phyloP scores from a whole-genome alignment of 2,888 invertebrate genomes.

The Pecten maximus region DNA sequence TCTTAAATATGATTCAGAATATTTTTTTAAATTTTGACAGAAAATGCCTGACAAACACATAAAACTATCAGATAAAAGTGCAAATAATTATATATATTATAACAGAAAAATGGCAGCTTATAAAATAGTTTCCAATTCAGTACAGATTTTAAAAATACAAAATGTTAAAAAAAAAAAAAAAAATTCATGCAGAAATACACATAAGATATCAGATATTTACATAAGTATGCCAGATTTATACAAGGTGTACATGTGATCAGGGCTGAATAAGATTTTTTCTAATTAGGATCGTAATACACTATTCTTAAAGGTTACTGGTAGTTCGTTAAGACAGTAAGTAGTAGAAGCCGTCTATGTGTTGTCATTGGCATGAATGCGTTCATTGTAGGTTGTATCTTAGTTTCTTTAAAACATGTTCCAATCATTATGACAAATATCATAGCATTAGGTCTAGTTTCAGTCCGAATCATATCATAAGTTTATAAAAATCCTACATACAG shows the following conservation, averaged over 20 bases:
- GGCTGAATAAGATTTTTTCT: background rate
- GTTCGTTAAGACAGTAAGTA: too few species aligned
- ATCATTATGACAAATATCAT: too few species aligned
- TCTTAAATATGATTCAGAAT: background rate
- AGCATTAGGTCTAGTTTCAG: too few species aligned
- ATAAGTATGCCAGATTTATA: background rate
- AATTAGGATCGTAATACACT: background rate
- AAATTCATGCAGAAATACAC: background rate
- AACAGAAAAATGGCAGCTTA: background rate
- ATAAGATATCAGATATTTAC: background rate
- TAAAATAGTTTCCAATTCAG: background rate
- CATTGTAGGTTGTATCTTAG: too few species aligned
- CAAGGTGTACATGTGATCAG: background rate
- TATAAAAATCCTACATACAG: too few species aligned
- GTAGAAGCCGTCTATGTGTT: too few species aligned
- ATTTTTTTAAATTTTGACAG: too few species aligned
- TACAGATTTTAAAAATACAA: too few species aligned
- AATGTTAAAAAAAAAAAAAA: background rate
- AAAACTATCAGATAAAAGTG: background rate
- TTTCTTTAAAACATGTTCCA: too few species aligned
- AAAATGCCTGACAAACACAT: background rate
- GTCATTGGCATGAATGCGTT: too few species aligned
- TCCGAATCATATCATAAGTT: too few species aligned
- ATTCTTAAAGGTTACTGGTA: too few species aligned
- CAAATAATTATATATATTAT: background rate